Evolutionary conservation across 2,888 invertebrate genomes (phyloP), one percentile per base, ranked within the genome.

Genomic region (Oxytorus armatus): DNA sequence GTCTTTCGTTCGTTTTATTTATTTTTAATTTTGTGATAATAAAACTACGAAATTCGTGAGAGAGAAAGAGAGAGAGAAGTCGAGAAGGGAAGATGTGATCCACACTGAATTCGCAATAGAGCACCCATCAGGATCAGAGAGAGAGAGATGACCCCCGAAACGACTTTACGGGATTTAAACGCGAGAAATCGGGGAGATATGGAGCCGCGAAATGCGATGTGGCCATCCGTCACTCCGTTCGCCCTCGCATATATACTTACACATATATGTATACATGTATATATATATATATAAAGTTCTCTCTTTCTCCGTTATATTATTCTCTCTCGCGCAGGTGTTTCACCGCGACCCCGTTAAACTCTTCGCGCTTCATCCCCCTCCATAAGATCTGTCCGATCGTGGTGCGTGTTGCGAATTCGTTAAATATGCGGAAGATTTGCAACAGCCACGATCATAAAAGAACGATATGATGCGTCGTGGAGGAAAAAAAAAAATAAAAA

Each of bases 121-220:
- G 53, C 68, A n/a, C 68, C 79, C 84, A 81, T 82, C 82, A 83
- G 44, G 10, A 44, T 10, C 44, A 57, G 69, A 70, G 79, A 76
- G 61, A 82, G 3, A 57, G 69, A 70, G 79, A 76, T 53, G 81
- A 4, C 84, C 74, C 81, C 83, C 88, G 88, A 90, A 90, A 90
- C 89, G 90, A 90, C 90, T 91, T 91, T 91, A 90, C 90, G 91
- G 90, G 90, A 90, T 91, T 91, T 90, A 90, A 88, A 89, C 87
- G 89, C 90, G 90, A 90, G 91, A 91, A 91, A 91, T 91, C 88
- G 90, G 87, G 88, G 87, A 90, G 90, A 91, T 91, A 89, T 89
- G 88, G 89, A 90, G 89, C 89, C 89, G 89, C 90, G 88, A 91
- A 91, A 91, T 91, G 91, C 91, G 88, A 90, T 90, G 90, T 89